Evolutionary conservation across 1,140 invertebrate species (phyloP).

Genomic region (Leucophenga varia): DNA sequence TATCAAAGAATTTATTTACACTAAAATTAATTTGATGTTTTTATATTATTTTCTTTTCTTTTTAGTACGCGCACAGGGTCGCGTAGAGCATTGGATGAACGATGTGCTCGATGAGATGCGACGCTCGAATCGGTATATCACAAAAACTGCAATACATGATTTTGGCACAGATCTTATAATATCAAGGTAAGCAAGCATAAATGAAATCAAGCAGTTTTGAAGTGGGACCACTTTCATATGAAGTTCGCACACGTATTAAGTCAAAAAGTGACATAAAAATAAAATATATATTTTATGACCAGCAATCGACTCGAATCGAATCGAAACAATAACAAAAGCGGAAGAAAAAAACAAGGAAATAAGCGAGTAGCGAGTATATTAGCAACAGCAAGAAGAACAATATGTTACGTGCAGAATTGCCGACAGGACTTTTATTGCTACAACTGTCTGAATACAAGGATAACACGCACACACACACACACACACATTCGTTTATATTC

Average conservation of each 20-base stretch:
- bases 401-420: neutral
- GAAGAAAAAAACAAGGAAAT: conserved; percentile 3
- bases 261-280: conserved; percentile 29
- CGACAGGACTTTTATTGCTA: conserved; percentile 33
- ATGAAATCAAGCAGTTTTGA: too few relatives aligned
- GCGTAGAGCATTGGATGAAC: conserved; percentile 91
- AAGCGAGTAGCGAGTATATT: neutral
- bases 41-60: conserved; percentile 1
- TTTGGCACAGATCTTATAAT: conserved; percentile 73
- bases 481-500: neutral
- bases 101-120: conserved; percentile 81
- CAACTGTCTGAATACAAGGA: neutral
- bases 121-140: conserved; percentile 77
- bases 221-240: too few relatives aligned
- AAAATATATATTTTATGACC: conserved; percentile 28
- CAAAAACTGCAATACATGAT: conserved; percentile 83
- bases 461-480: neutral
- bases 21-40: neutral
- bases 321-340: neutral
- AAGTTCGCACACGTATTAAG: too few relatives aligned
- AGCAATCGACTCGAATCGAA: too few relatives aligned
- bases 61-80: conserved; percentile 63
- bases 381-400: conserved; percentile 28
- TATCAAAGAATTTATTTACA: too few relatives aligned
- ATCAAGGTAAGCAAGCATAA: conserved; percentile 41